phyloP scores from a whole-genome alignment of 2,113 vertebrate genomes.

The Anolis carolinensis region DNA sequence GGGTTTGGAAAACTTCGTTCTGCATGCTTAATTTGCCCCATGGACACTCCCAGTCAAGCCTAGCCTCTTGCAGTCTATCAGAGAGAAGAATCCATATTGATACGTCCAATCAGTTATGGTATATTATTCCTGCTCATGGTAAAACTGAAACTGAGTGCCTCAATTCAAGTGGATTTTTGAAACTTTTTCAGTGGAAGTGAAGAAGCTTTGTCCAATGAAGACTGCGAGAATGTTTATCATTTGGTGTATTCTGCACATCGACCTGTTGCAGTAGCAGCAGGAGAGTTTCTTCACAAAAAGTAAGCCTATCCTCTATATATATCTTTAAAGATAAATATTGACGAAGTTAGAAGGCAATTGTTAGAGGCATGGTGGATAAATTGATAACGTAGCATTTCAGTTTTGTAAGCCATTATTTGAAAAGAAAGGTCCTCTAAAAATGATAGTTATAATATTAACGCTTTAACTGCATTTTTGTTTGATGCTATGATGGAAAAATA shows the following conservation, averaged over 20 bases:
- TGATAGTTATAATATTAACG: neutral
- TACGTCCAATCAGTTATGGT: neutral
- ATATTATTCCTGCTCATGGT: neutral
- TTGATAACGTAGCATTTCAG: neutral
- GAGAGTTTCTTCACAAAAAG: slow-evolving; percentile 98
- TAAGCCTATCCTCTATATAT: slow-evolving; percentile 67
- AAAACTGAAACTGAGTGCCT: slow-evolving; percentile 21
- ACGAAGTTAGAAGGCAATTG: neutral
- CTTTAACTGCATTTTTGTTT: neutral
- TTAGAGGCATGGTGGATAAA: neutral
- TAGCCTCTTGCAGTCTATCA: neutral
- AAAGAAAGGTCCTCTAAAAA: neutral
- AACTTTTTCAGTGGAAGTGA: slow-evolving; percentile 90
- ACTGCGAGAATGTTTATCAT: slow-evolving; percentile 99
- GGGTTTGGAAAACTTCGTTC: too few species aligned
- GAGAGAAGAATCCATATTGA: neutral
- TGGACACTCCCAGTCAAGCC: neutral
- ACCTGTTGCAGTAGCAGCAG: slow-evolving; percentile 95
- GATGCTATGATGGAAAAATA: neutral
- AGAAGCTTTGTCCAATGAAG: slow-evolving; percentile 97
- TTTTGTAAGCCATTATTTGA: neutral
- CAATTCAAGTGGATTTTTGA: slow-evolving; percentile 56
- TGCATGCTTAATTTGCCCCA: neutral
- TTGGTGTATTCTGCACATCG: slow-evolving; percentile 97
- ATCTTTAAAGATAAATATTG: neutral